Evolutionary conservation across 2,797 vertebrate species (phyloP).

Genomic region (Pangasius larnaudii): DNA sequence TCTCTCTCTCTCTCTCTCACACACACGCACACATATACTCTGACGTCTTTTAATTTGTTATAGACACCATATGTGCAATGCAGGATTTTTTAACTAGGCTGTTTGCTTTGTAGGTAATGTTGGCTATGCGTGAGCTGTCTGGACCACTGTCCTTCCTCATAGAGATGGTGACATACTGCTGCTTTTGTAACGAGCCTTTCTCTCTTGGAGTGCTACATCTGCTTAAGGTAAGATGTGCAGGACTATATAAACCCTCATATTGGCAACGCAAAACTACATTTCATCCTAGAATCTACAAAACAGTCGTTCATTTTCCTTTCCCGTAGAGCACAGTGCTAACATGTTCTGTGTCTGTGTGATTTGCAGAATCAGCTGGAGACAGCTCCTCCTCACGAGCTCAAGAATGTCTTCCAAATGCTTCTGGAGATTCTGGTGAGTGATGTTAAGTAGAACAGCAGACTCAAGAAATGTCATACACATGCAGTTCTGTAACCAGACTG

Average conservation of each 20-base stretch:
- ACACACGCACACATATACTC: background rate
- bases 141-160: conserved; percentile 88
- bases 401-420: conserved; percentile 95
- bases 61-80: background rate
- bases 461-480: background rate
- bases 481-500: background rate
- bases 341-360: conserved; percentile 29
- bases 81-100: background rate
- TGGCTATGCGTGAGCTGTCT: conserved; percentile 91
- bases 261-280: background rate
- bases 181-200: conserved; percentile 93
- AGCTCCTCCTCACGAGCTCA: conserved; percentile 94
- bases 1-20: background rate
- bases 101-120: conserved; percentile 86
- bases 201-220: conserved; percentile 90
- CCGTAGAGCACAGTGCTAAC: background rate
- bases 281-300: background rate
- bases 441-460: background rate
- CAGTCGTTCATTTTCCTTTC: background rate
- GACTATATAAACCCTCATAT: background rate
- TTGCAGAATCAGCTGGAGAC: conserved; percentile 92
- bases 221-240: conserved; percentile 84
- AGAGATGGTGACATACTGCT: conserved; percentile 93
- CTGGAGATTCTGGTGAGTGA: conserved; percentile 91
- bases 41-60: background rate